Evolutionary conservation across 2,888 invertebrate genomes (phyloP), one percentile per base, ranked within the genome.

Genomic region (Monopis laevigella): DNA sequence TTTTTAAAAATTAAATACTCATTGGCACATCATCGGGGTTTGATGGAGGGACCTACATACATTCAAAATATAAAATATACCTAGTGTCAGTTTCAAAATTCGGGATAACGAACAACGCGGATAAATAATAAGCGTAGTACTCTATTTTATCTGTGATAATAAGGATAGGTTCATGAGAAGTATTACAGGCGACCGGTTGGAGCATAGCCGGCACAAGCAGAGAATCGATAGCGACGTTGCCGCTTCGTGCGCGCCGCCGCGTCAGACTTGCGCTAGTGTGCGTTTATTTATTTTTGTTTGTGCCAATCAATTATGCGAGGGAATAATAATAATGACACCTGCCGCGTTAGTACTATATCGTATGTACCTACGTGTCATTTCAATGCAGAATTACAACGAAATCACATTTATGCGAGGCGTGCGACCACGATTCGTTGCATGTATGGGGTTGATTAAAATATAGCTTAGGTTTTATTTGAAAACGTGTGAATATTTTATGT

Each of bases 181-280:
- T 10, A 24, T 24, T 24, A 10, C 10, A 24, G 6, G 10, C 6
- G 6, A 6, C 24, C 6, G 24, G 24, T 10, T 7, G 24, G 6
- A 10, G 24, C 26, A 16, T 52, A 65, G 19, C 28, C 16, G 14
- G 24, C 24, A n/a, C n/a, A n/a, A n/a, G n/a, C n/a, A n/a, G n/a
- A 17, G 32, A 36, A 72, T 75, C 77, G 72, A 75, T 77, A 59
- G 75, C 75, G 69, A 61, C 65, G 77, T 75, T 75, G 77, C 77
- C 77, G 61, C 55, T 62, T 60, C 56, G 68, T 58, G 52, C 58
- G 14, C 11, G 5, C 13, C 30, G 13, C 13, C 12, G 30, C 30
- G 13, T 17, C 32, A 17, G 32, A 36, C 53, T 49, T 50, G 62
- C n/a, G n/a, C n/a, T n/a, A n/a, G n/a, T n/a, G n/a, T n/a, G n/a